Evolutionary conservation across 1,140 invertebrate species (phyloP).

Genomic region (Idris sp.): DNA sequence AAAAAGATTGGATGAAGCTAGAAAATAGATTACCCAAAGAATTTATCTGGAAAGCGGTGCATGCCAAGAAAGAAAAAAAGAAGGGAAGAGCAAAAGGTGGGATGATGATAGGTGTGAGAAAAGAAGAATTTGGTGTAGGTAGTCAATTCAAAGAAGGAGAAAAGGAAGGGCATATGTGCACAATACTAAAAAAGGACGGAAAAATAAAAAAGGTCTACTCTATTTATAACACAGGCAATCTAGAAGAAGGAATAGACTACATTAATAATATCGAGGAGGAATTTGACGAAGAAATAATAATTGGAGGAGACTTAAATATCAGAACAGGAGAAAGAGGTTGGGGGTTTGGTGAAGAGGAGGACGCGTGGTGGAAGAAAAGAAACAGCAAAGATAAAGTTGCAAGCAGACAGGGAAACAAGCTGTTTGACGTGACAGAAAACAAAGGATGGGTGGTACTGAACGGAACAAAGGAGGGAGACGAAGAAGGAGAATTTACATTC

Average conservation of each 20-base stretch:
- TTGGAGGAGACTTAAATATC: constrained; percentile 7
- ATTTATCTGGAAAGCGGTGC: not conserved
- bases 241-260: not conserved
- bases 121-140: not conserved
- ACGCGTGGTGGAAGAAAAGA: not conserved
- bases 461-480: not conserved
- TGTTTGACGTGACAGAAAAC: not conserved
- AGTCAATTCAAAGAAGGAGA: not conserved
- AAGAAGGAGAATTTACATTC: constrained; percentile 24
- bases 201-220: not conserved
- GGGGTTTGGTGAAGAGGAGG: not conserved
- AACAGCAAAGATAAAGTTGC: constrained; percentile 1
- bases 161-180: not conserved
- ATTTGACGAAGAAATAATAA: not conserved
- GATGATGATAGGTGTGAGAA: not conserved
- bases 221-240: not conserved
- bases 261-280: not conserved
- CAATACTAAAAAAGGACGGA: constrained; percentile 1
- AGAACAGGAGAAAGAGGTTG: constrained; percentile 2
- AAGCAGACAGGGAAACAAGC: not conserved
- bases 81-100: not conserved
- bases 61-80: not conserved
- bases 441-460: constrained; percentile 1
- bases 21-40: not conserved
- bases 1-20: not conserved